Percentiles rank a stretch among this genome's conserved stretches.
These are phyloP conservation scores for Mesitornis unicolor DNA, from an alignment of 2,113 vertebrate species.

Conservation along the genomic window DNA sequence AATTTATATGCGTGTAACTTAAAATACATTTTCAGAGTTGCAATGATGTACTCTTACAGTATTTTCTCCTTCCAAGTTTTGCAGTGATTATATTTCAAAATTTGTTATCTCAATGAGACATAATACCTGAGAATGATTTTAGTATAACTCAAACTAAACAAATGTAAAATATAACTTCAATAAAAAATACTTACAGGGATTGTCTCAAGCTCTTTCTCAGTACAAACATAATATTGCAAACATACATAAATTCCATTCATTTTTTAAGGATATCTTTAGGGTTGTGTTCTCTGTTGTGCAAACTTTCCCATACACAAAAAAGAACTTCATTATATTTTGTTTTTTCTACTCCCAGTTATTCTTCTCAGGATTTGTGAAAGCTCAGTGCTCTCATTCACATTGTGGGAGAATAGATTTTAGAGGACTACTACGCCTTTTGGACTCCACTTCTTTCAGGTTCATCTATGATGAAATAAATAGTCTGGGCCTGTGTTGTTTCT, in stretches of 20 bases:
- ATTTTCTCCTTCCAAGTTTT: not conserved
- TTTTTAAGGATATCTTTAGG: not conserved
- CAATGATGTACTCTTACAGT: not conserved
- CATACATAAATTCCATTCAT: not conserved
- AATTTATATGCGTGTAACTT: not conserved
- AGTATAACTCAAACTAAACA: not conserved
- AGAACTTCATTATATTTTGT: not conserved
- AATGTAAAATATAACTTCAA: not conserved
- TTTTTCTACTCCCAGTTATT: not conserved
- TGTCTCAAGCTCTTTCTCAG: not conserved
- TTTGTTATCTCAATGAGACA: not conserved
- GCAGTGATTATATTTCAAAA: not conserved
- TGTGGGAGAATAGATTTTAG: not conserved
- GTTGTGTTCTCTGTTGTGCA: not conserved
- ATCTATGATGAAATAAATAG: not conserved
- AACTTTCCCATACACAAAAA: not conserved
- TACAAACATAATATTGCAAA: not conserved
- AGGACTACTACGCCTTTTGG: not conserved
- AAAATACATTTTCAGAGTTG: not conserved
- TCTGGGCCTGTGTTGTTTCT: not conserved
- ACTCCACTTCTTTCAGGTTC: not conserved
- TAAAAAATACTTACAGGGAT: not conserved
- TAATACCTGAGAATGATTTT: not conserved
- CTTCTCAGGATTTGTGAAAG: not conserved
- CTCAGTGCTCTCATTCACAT: not conserved